Evolutionary conservation across 1,140 invertebrate species (phyloP).

Genomic region (Neoseiulus cucumeris): DNA sequence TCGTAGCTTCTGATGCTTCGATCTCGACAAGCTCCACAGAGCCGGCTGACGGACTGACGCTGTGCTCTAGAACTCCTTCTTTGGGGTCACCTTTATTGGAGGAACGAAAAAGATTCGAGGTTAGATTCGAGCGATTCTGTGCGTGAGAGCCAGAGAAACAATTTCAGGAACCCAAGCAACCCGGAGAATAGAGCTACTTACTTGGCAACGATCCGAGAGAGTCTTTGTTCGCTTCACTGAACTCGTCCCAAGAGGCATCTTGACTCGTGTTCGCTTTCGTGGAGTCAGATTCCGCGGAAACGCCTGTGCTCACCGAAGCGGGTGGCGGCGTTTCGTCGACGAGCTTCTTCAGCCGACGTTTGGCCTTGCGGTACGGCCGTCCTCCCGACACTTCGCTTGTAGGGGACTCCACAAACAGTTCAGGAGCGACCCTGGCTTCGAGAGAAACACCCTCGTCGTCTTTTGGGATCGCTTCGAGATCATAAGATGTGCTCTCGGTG

Average conservation of each 20-base stretch:
- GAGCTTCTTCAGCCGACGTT: neutral
- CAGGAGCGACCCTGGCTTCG: neutral
- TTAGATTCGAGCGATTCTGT: too few species aligned
- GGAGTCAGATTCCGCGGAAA: neutral
- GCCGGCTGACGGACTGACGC: neutral
- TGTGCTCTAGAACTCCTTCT: neutral
- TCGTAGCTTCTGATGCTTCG: neutral
- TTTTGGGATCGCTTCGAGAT: constrained; percentile 5
- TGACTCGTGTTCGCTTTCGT: constrained; percentile 6
- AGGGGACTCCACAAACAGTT: neutral
- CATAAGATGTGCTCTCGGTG: neutral
- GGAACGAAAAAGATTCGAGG: neutral
- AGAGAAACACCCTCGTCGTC: neutral
- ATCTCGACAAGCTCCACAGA: neutral
- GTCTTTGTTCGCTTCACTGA: constrained; percentile 4
- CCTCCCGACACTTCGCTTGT: neutral
- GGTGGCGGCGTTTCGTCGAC: neutral
- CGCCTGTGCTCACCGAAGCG: neutral
- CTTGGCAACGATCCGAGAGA: neutral
- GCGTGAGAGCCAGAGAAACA: too few species aligned
- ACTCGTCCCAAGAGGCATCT: neutral
- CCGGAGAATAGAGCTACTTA: neutral
- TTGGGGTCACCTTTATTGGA: neutral
- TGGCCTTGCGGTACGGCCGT: neutral
- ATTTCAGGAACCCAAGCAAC: too few species aligned